Base-by-base conservation (phyloP, 2,113 vertebrate genomes). In the Crypturellus undulatus region DNA sequence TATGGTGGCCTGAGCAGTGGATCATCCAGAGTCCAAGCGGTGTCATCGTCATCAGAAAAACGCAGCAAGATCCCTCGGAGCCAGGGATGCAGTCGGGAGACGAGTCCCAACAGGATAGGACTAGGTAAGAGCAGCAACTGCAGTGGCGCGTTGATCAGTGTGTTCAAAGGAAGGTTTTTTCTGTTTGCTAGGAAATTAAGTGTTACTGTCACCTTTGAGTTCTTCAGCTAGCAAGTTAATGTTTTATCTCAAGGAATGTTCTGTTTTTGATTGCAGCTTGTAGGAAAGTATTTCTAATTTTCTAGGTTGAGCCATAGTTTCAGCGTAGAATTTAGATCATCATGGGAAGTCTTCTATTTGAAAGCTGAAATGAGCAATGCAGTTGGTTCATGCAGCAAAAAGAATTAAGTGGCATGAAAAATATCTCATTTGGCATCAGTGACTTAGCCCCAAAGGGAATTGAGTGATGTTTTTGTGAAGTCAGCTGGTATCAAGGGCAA, bases 71-170 rank as follows among this genome's bases (percentile, higher is more conserved):
- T 99, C 94, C 99, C 99, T 28, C 98, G 99, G 92, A 99, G 99
- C 96, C 99, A 99, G 96, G 99, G 99, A 52, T 99, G 99, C 97
- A 99, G 99, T 94, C 98, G 99, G 20, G 99, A 99, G 97, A 99
- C 99, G 26, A 99, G 99, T 96, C 99, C 99, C 89, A 99, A 97
- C 97, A 97, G 99, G 65, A 96, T 99, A 96, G 99, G 99, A 95
- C 93, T 99, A 93, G 99, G 99, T 99, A 99, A 98, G 99, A 59
- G 15, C 45, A 78, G 73, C 79, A 71, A 15, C 64, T 79, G 59
- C 51, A 51, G 42, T 28, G 73, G 16, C 7, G 0, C 2, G 17
- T 75, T 76, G 58, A 8, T 28, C 1, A 0, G 6, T 0, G 0
- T 49, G 36, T 43, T 36, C 1, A 0, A 6, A 68, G 63, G 71